Conservation (phyloP, 1,140 invertebrate species). For the Caerostris darwini region DNA sequence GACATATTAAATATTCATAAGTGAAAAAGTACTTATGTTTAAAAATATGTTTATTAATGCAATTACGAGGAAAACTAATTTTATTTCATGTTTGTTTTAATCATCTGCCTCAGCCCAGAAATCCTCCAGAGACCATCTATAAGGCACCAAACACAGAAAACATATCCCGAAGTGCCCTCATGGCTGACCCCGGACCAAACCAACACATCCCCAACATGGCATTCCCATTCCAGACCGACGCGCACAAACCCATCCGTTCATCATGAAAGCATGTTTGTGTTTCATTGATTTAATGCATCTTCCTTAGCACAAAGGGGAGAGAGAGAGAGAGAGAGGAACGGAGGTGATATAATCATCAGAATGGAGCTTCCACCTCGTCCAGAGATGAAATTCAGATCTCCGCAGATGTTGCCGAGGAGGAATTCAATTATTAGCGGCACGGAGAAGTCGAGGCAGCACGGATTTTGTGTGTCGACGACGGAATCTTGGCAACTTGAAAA, state of each 20-base stretch:
- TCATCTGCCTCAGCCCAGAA: too few relatives aligned
- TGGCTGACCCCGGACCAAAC: not conserved
- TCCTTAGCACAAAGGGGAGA: not conserved
- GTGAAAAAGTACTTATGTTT: too few relatives aligned
- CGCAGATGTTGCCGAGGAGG: constrained; percentile 57
- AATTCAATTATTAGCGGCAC: constrained; percentile 62
- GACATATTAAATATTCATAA: too few relatives aligned
- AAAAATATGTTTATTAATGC: too few relatives aligned
- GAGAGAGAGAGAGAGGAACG: not conserved
- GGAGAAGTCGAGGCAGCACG: not conserved
- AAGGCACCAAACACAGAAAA: not conserved
- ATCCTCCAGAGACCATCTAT: too few relatives aligned
- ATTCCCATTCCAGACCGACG: constrained; percentile 31
- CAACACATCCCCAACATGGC: constrained; percentile 14
- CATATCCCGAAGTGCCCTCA: not conserved
- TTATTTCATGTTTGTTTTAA: too few relatives aligned
- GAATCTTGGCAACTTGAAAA: constrained; percentile 47
- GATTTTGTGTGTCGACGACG: constrained; percentile 14
- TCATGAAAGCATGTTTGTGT: constrained; percentile 73
- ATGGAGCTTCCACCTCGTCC: not conserved
- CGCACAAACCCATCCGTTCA: constrained; percentile 34
- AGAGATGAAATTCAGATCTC: constrained; percentile 68
- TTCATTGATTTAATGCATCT: constrained; percentile 72
- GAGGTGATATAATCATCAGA: constrained; percentile 61
- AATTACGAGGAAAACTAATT: too few relatives aligned